Evolutionary conservation across 64 coral and sea anemone genomes (phyloP).

Genomic region (Astreopora myriophthalma): DNA sequence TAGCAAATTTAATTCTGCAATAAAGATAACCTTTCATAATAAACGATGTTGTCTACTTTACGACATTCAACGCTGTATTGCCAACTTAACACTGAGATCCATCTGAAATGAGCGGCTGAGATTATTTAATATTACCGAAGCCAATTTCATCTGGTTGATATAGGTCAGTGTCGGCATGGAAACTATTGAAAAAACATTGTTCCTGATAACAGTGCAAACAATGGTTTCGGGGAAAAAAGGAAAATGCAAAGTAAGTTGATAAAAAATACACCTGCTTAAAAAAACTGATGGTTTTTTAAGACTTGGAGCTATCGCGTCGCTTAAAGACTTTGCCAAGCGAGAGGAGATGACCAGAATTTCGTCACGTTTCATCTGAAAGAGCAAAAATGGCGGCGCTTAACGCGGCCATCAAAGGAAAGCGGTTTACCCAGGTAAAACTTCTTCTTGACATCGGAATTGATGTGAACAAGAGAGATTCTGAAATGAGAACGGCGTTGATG

Average conservation of each 20-base stretch:
- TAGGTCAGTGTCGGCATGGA: conserved; percentile 38
- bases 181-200: neutral
- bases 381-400: conserved; percentile 63
- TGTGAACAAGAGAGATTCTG: conserved; percentile 56
- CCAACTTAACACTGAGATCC: neutral
- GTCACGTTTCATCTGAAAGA: neutral
- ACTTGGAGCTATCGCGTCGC: neutral
- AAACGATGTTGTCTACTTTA: too few relatives aligned
- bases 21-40: too few relatives aligned
- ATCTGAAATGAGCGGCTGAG: neutral
- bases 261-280: conserved; percentile 19
- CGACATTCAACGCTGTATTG: neutral
- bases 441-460: conserved; percentile 71
- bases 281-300: neutral
- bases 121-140: neutral
- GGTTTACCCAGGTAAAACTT: conserved; percentile 75
- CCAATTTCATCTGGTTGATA: neutral
- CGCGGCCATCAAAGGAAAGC: conserved; percentile 55
- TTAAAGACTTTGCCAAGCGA: neutral
- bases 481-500: conserved; percentile 70
- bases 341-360: neutral
- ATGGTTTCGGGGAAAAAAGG: neutral
- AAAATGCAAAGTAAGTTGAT: conserved; percentile 34
- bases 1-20: too few relatives aligned
- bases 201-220: neutral